Evolutionary conservation across 2,113 vertebrate species (phyloP).

Genomic region (Raphicerus campestris): DNA sequence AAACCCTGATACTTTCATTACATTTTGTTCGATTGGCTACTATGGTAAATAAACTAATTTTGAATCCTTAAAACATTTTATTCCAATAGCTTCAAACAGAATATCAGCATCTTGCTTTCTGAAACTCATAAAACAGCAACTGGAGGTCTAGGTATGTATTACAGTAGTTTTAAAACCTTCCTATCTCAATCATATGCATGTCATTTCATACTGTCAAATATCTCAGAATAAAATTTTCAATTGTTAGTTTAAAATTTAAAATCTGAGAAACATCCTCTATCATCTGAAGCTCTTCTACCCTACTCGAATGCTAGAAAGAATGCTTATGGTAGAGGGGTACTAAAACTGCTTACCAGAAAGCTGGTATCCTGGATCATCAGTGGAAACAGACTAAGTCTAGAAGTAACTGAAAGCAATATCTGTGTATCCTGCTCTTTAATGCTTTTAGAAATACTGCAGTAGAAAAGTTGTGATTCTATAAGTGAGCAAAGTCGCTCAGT

Average conservation of each 20-base stretch:
- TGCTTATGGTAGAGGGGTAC: neutral
- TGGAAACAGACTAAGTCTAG: neutral
- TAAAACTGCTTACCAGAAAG: neutral
- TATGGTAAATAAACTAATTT: neutral
- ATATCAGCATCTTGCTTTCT: slow-evolving; percentile 49
- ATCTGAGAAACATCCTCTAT: neutral
- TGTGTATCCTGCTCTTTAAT: neutral
- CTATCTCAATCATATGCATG: neutral
- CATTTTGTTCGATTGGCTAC: neutral
- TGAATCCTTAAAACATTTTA: neutral
- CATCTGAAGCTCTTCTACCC: neutral
- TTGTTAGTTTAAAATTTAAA: neutral
- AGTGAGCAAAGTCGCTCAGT: no score
- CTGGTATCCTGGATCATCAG: neutral
- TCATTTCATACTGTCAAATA: neutral
- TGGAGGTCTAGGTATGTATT: neutral
- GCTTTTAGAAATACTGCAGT: neutral
- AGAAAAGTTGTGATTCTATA: neutral
- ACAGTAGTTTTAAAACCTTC: neutral
- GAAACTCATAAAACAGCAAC: neutral
- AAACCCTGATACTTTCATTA: neutral
- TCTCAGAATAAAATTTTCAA: neutral
- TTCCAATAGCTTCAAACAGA: slow-evolving; percentile 66
- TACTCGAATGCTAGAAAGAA: neutral
- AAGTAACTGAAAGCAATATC: neutral